Conservation (phyloP, 37 sponge, comb jelly and placozoan species). For the Halichondria panicea region DNA sequence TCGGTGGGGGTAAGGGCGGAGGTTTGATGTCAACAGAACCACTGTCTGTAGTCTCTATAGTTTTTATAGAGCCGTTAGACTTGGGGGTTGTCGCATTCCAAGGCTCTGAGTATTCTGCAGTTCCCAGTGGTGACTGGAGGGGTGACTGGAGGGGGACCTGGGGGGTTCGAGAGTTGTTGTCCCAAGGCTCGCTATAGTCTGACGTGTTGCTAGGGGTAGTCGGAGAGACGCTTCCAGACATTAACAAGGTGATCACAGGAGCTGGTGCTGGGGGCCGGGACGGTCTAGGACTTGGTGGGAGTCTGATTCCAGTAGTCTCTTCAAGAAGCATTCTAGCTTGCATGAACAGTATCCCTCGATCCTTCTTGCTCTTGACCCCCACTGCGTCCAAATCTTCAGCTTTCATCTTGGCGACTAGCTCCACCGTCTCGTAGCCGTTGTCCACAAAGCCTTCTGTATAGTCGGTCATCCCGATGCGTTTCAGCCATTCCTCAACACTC, state of each 20-base stretch:
- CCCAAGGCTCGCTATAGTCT: background rate
- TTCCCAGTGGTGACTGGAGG: background rate
- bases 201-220: background rate
- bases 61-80: background rate
- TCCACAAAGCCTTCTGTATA: slow-evolving; percentile 69
- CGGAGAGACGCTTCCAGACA: background rate
- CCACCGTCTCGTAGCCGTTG: slow-evolving; percentile 74
- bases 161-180: background rate
- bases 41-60: background rate
- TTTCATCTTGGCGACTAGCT: slow-evolving; percentile 47
- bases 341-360: slow-evolving; percentile 39
- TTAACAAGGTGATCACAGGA: background rate
- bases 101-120: slow-evolving; percentile 24
- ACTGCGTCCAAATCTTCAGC: slow-evolving; percentile 77
- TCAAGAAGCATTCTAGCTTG: slow-evolving; percentile 31
- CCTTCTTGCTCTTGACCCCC: slow-evolving; percentile 35
- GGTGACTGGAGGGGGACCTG: background rate
- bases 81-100: too few species aligned
- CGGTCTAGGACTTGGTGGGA: background rate
- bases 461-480: slow-evolving; percentile 39
- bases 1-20: background rate
- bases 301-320: background rate
- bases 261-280: background rate
- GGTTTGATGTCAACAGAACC: background rate
- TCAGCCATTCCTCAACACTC: slow-evolving; percentile 71